Percentiles rank a stretch among this genome's conserved stretches.
These are phyloP conservation scores for Scotopteryx bipunctaria DNA, from an alignment of 2,888 invertebrate genomes.

Conservation along the genomic window DNA sequence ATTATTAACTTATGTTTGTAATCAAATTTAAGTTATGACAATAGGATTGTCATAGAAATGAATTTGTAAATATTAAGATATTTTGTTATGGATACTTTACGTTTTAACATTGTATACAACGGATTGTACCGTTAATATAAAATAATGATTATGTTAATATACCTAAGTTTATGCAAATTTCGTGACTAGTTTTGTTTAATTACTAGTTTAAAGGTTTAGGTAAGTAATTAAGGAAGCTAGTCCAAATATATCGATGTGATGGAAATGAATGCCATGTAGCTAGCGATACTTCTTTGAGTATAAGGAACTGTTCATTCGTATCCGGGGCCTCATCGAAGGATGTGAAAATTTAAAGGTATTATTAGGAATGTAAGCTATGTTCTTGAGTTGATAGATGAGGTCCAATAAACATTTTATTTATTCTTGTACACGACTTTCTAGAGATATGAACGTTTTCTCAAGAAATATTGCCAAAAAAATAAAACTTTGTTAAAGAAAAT, in stretches of 20 bases:
- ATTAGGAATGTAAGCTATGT: conserved; percentile 38
- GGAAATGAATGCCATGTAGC: conserved; percentile 76
- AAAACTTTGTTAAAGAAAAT: conserved; percentile 55
- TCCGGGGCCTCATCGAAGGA: conserved; percentile 41
- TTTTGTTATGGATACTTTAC: conserved; percentile 50
- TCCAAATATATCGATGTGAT: conserved; percentile 80
- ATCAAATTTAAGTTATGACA: conserved; percentile 31
- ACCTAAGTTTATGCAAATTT: conserved; percentile 58
- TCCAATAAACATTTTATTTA: conserved; percentile 38
- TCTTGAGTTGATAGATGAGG: conserved; percentile 33
- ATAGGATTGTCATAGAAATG: conserved; percentile 39
- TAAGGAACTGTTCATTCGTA: conserved; percentile 38
- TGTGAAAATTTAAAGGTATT: conserved; percentile 46
- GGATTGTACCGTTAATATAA: conserved; percentile 58
- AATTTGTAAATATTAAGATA: conserved; percentile 62
- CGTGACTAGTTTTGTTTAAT: conserved; percentile 80
- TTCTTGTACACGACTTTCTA: conserved; percentile 43
- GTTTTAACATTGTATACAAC: conserved; percentile 60
- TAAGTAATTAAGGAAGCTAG: conserved; percentile 81
- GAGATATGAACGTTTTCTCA: conserved; percentile 40
- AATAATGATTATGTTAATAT: conserved; percentile 49
- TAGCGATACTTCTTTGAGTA: conserved; percentile 57
- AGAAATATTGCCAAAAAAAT: conserved; percentile 61
- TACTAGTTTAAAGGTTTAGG: conserved; percentile 72
- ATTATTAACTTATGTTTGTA: conserved; percentile 37